phyloP scores from a whole-genome alignment of 2,888 invertebrate genomes.

The Eristalinus sepulchralis region DNA sequence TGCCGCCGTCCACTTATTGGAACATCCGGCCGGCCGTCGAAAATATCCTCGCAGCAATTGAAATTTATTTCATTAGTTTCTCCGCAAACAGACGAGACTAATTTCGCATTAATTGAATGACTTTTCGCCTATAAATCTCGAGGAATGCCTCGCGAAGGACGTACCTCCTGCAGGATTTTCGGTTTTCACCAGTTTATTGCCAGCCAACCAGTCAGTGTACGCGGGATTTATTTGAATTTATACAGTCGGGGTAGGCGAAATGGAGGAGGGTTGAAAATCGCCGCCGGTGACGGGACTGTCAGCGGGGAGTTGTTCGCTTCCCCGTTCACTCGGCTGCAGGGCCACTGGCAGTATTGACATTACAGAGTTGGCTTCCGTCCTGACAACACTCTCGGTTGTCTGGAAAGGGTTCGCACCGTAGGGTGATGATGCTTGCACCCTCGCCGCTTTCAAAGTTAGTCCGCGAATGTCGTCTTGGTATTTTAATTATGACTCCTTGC shows the following conservation, averaged over 20 bases:
- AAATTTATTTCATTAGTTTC: conserved; percentile 42
- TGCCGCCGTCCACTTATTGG: not conserved
- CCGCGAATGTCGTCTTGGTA: not conserved
- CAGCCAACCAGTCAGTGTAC: conserved; percentile 7
- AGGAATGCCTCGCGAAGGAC: conserved; percentile 18
- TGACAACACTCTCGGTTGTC: not conserved
- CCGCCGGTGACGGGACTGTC: conserved; percentile 8
- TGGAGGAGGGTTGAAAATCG: conserved; percentile 14
- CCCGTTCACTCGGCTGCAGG: not conserved
- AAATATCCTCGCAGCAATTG: conserved; percentile 10
- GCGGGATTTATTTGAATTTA: conserved; percentile 25
- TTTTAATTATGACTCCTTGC: conserved; percentile 29
- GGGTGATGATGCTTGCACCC: not conserved
- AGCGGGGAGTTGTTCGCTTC: not conserved
- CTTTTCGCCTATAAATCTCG: conserved; percentile 55
- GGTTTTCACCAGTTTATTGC: conserved; percentile 26
- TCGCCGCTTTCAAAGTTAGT: no score
- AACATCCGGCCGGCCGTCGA: not conserved
- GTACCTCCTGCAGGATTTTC: conserved; percentile 13
- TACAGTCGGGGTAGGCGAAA: not conserved
- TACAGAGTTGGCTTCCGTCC: conserved; percentile 27
- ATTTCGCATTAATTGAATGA: conserved; percentile 53
- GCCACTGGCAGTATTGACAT: conserved; percentile 37
- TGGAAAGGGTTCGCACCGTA: not conserved
- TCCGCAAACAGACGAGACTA: conserved; percentile 43